Conservation (phyloP, 2,113 vertebrate species). For the Dinomys branickii region DNA sequence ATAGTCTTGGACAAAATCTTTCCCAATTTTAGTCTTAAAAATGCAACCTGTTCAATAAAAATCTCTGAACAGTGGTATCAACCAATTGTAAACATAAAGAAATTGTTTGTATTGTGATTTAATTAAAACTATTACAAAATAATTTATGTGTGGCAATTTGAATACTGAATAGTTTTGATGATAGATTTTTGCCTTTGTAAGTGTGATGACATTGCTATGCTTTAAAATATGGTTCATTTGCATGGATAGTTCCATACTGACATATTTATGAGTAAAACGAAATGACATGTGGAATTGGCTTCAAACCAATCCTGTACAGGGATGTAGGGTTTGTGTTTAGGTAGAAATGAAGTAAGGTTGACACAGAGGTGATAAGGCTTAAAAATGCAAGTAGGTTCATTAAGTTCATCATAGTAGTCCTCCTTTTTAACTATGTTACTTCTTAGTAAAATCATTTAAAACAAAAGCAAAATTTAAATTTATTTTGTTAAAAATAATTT, state of each 20-base stretch:
- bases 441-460: not conserved
- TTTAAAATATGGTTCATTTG: not conserved
- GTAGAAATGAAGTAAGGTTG: not conserved
- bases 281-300: not conserved
- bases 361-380: not conserved
- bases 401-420: not conserved
- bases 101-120: not conserved
- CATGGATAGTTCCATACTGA: not conserved
- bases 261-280: not conserved
- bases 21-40: conserved; percentile 35
- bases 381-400: not conserved
- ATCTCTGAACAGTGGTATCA: not conserved
- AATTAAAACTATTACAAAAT: not conserved
- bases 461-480: not conserved
- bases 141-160: not conserved
- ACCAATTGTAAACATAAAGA: not conserved
- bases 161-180: not conserved
- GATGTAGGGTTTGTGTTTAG: fast-evolving
- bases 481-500: too few species aligned
- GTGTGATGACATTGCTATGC: not conserved
- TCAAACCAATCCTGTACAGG: not conserved
- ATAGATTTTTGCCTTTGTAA: conserved; percentile 33
- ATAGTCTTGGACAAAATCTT: not conserved
- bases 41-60: conserved; percentile 14
- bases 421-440: not conserved